Evolutionary conservation across 1,140 invertebrate genomes (phyloP).

Genomic region (Planococcus citri): DNA sequence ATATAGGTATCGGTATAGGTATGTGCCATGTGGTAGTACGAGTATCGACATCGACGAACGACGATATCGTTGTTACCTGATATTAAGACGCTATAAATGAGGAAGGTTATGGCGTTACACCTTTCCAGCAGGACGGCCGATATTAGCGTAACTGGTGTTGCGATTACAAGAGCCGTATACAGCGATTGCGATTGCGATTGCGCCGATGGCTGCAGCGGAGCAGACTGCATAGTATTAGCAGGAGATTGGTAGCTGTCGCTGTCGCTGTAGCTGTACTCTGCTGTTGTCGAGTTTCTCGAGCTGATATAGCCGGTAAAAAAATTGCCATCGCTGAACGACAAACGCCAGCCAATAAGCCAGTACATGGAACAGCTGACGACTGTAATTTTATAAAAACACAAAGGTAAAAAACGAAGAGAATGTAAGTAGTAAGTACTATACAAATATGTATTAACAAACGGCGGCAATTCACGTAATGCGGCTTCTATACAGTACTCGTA

Average conservation of each 20-base stretch:
- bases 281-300: constrained; percentile 27
- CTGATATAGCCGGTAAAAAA: constrained; percentile 30
- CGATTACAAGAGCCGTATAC: constrained; percentile 42
- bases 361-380: constrained; percentile 40
- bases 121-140: constrained; percentile 45
- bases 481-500: no score
- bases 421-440: no score
- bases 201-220: constrained; percentile 25
- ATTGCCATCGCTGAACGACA: constrained; percentile 38
- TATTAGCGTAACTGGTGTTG: constrained; percentile 39
- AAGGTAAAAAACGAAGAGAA: not conserved
- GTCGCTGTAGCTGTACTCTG: no score
- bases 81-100: constrained; percentile 41
- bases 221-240: no score
- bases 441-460: no score
- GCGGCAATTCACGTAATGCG: no score
- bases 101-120: constrained; percentile 42
- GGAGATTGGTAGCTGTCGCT: no score
- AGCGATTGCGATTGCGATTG: constrained; percentile 34
- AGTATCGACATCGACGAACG: not conserved
- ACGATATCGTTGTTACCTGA: no score
- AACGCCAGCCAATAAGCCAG: constrained; percentile 42
- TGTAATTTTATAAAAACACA: constrained; percentile 27
- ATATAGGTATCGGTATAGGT: no score
- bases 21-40: no score